These are phyloP conservation scores for Oedothorax gibbosus DNA, from an alignment of 1,140 invertebrate genomes.

Conservation along the genomic window DNA sequence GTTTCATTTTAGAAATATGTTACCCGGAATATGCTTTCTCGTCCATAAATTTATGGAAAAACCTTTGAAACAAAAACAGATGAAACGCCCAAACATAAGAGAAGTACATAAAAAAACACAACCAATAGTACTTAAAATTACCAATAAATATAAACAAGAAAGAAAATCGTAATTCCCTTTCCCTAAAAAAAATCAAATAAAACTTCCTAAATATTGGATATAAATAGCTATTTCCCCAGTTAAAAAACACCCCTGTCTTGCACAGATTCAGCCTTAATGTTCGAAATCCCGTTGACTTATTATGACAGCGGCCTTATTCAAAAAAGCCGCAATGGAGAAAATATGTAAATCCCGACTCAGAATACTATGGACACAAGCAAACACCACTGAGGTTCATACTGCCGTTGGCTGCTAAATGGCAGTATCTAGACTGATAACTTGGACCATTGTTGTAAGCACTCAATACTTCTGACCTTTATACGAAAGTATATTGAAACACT, in stretches of 20 bases:
- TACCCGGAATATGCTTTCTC: too few species aligned
- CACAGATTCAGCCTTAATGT: slow-evolving; percentile 18
- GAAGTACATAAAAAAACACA: not conserved
- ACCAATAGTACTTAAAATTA: slow-evolving; percentile 32
- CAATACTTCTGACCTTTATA: too few species aligned
- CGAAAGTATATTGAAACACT: too few species aligned
- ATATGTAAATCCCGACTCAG: too few species aligned
- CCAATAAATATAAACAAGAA: not conserved
- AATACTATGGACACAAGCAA: too few species aligned
- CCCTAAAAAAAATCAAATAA: slow-evolving; percentile 10
- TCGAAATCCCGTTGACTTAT: slow-evolving; percentile 33
- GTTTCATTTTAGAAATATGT: too few species aligned
- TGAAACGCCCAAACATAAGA: not conserved
- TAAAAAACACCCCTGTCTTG: slow-evolving; percentile 24
- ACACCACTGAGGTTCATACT: too few species aligned
- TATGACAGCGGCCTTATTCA: slow-evolving; percentile 35
- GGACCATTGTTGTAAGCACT: too few species aligned
- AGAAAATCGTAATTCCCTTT: slow-evolving; percentile 10
- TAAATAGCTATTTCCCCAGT: slow-evolving; percentile 28
- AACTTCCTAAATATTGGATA: slow-evolving; percentile 8
- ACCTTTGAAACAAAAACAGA: too few species aligned
- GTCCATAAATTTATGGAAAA: too few species aligned
- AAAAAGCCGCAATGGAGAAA: slow-evolving; percentile 9
- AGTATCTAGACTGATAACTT: too few species aligned
- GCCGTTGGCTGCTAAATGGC: too few species aligned